These are phyloP conservation scores for Leptinotarsa rubiginosa DNA, from an alignment of 2,888 invertebrate species.

Conservation along the genomic window DNA sequence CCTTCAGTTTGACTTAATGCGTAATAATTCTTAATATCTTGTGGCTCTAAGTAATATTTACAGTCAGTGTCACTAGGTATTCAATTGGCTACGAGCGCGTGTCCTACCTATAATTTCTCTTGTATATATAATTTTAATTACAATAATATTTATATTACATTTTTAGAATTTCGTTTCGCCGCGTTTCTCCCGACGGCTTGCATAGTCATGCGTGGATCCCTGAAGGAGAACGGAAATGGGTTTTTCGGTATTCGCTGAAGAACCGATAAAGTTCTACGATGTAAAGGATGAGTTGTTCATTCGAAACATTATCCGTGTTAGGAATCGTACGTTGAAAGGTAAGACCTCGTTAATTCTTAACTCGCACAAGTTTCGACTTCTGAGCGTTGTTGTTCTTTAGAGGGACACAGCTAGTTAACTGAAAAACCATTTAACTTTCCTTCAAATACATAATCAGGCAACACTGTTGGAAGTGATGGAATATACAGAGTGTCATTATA, in stretches of 20 bases:
- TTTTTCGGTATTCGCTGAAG: constrained; percentile 18
- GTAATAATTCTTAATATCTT: constrained; percentile 51
- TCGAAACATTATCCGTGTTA: too few relatives aligned
- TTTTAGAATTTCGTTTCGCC: constrained; percentile 68
- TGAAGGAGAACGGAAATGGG: constrained; percentile 46
- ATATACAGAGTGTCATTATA: too few relatives aligned
- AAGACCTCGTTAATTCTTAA: too few relatives aligned
- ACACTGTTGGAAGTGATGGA: too few relatives aligned
- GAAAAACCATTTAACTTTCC: too few relatives aligned
- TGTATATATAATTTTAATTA: constrained; percentile 62
- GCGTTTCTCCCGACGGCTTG: constrained; percentile 46
- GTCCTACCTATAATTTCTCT: constrained; percentile 59
- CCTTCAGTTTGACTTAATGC: constrained; percentile 51
- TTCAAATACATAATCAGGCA: too few relatives aligned
- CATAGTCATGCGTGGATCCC: constrained; percentile 57
- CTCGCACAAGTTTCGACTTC: too few relatives aligned
- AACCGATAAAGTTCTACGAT: neutral
- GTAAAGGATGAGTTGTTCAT: neutral
- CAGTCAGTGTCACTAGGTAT: constrained; percentile 58
- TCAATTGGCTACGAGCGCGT: constrained; percentile 64
- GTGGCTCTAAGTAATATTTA: constrained; percentile 59
- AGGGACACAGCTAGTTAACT: too few relatives aligned
- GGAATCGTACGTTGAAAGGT: too few relatives aligned
- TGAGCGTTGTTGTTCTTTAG: too few relatives aligned
- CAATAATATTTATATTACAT: constrained; percentile 65